Percentiles rank a stretch among this genome's conserved stretches.
Conservation (phyloP, 2,113 vertebrate species). For the Scomber colias region DNA sequence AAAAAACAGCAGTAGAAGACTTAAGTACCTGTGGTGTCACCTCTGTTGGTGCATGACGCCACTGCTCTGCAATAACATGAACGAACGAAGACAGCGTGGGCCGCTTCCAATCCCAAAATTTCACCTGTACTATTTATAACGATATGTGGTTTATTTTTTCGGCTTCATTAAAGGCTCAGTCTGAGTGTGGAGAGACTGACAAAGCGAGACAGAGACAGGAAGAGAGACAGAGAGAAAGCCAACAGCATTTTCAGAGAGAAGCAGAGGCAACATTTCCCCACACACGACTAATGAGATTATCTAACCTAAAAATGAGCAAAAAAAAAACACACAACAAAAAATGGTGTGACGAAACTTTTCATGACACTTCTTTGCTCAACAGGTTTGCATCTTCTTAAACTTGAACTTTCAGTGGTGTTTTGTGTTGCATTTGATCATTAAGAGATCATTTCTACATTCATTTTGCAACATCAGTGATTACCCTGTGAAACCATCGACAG, state of each 20-base stretch:
- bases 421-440: conserved; percentile 28
- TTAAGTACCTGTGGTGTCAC: conserved; percentile 69
- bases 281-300: background rate
- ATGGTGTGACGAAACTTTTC: background rate
- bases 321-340: background rate
- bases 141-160: conserved; percentile 18
- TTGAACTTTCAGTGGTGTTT: background rate
- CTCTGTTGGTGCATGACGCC: conserved; percentile 73
- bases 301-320: background rate
- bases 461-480: conserved; percentile 24
- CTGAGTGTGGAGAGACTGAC: background rate
- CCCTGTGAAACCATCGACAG: background rate
- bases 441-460: conserved; percentile 23
- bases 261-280: background rate
- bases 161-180: conserved; percentile 27
- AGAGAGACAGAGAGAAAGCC: background rate
- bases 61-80: conserved; percentile 67
- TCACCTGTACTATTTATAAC: conserved; percentile 44
- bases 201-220: background rate
- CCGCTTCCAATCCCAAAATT: conserved; percentile 32
- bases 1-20: conserved; percentile 35
- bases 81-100: conserved; percentile 50
- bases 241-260: background rate
- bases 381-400: conserved; percentile 1
- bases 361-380: background rate